Evolutionary conservation across 2,797 vertebrate genomes (phyloP).

Genomic region (Sebastes minor): DNA sequence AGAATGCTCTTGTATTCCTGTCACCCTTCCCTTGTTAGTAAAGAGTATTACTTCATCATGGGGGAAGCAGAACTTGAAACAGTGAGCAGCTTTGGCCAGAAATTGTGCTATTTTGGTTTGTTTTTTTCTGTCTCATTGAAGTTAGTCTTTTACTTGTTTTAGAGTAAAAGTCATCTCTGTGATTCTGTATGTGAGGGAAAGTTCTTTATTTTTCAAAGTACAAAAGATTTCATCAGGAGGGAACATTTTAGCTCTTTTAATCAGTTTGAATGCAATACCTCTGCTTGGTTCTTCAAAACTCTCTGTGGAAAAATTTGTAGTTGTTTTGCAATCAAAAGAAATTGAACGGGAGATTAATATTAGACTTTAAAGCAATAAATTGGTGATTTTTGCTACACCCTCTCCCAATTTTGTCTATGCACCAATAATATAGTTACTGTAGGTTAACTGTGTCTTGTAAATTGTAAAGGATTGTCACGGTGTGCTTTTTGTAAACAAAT

Average conservation of each 20-base stretch:
- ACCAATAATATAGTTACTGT: constrained; percentile 84
- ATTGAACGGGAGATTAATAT: constrained; percentile 75
- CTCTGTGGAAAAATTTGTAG: constrained; percentile 77
- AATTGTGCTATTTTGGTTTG: constrained; percentile 65
- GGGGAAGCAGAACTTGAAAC: constrained; percentile 81
- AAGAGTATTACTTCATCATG: constrained; percentile 72
- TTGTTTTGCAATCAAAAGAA: constrained; percentile 84
- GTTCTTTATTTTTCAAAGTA: constrained; percentile 75
- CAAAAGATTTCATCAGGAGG: constrained; percentile 69
- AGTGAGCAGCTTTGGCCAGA: constrained; percentile 88
- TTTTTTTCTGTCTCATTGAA: constrained; percentile 65
- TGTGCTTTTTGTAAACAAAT: constrained; percentile 78
- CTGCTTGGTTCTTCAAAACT: constrained; percentile 76
- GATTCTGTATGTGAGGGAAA: constrained; percentile 76
- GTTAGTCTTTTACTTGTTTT: constrained; percentile 88
- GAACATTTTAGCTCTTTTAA: constrained; percentile 73
- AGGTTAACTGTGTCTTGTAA: constrained; percentile 81
- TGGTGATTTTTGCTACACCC: constrained; percentile 81
- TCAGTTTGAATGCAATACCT: constrained; percentile 85
- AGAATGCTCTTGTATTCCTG: constrained; percentile 77
- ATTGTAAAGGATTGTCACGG: constrained; percentile 74
- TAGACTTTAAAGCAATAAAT: constrained; percentile 87
- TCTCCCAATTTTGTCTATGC: constrained; percentile 85
- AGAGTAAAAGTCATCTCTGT: constrained; percentile 85
- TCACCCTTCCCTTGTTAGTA: constrained; percentile 75